These are phyloP conservation scores for Brachionus rotundiformis DNA, from an alignment of 1,140 invertebrate species.

Conservation along the genomic window DNA sequence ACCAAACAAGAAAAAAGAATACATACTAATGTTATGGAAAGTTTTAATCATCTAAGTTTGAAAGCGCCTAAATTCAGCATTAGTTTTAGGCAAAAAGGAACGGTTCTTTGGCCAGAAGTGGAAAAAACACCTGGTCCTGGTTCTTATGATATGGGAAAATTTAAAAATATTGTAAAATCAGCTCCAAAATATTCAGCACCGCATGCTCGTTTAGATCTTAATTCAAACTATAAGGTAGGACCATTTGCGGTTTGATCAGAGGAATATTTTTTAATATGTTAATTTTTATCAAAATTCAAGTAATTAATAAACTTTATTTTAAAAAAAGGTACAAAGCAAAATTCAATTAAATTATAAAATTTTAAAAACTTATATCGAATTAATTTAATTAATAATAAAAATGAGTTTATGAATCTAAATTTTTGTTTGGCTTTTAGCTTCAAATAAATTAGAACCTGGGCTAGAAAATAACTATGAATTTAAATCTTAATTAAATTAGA, in stretches of 20 bases:
- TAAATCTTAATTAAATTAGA: too few relatives aligned
- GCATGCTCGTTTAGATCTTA: slow-evolving; percentile 19
- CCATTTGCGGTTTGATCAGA: neutral
- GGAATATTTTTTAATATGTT: neutral
- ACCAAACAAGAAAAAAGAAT: neutral
- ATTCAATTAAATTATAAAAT: too few relatives aligned
- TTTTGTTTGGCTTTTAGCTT: too few relatives aligned
- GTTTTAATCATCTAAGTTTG: slow-evolving; percentile 30
- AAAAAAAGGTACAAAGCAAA: too few relatives aligned
- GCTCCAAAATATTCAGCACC: slow-evolving; percentile 19
- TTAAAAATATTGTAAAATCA: slow-evolving; percentile 42
- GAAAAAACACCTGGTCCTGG: slow-evolving; percentile 41
- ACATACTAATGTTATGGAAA: slow-evolving; percentile 20
- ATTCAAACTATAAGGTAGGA: slow-evolving; percentile 27
- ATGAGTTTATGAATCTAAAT: too few relatives aligned
- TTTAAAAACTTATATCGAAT: too few relatives aligned
- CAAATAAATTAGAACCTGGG: too few relatives aligned
- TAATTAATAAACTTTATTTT: too few relatives aligned
- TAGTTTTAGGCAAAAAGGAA: slow-evolving; percentile 41
- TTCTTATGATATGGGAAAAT: slow-evolving; percentile 39
- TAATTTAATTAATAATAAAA: too few relatives aligned
- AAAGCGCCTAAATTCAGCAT: slow-evolving; percentile 44
- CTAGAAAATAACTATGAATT: too few relatives aligned
- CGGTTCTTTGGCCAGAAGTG: slow-evolving; percentile 10
- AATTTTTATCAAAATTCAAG: neutral